A percentile compares a stretch with the other conserved stretches of the same genome.
Evolutionary conservation across 2,113 vertebrate species (phyloP).

Genomic region (Anseranas semipalmata): DNA sequence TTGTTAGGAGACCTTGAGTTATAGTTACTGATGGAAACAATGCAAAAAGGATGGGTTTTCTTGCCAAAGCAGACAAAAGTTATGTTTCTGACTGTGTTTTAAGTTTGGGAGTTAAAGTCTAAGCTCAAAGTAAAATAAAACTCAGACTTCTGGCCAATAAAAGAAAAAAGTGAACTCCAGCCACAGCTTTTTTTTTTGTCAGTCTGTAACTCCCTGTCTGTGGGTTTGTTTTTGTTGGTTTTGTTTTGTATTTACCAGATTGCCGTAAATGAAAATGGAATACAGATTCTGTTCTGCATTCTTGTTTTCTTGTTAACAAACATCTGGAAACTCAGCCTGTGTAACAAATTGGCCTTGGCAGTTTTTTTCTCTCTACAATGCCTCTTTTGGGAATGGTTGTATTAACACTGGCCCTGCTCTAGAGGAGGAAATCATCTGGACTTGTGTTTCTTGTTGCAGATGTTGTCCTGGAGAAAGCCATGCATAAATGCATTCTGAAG

Average conservation of each 20-base stretch:
- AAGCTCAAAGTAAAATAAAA: neutral
- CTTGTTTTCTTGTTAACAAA: conserved; percentile 10
- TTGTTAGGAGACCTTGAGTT: neutral
- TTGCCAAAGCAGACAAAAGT: neutral
- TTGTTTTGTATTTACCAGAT: neutral
- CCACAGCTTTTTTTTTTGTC: neutral
- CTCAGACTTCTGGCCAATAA: neutral
- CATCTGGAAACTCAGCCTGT: conserved; percentile 27
- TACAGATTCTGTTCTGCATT: neutral
- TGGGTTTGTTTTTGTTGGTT: neutral
- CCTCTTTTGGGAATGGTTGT: neutral
- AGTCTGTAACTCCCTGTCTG: neutral
- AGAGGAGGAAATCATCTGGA: conserved; percentile 19
- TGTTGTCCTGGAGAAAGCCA: conserved; percentile 92
- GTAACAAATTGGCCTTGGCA: neutral
- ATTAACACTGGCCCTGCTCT: neutral
- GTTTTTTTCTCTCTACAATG: neutral
- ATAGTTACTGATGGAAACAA: conserved; percentile 13
- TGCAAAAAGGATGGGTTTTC: neutral
- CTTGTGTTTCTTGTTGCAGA: conserved; percentile 78
- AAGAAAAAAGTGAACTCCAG: neutral
- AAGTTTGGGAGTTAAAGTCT: neutral
- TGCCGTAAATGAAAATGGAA: neutral
- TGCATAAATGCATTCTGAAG: conserved; percentile 97
- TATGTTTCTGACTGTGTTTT: neutral